Percentiles rank a stretch among this genome's conserved stretches.
Conservation (phyloP, 2,113 vertebrate species). For the Oreocharis arfaki region DNA sequence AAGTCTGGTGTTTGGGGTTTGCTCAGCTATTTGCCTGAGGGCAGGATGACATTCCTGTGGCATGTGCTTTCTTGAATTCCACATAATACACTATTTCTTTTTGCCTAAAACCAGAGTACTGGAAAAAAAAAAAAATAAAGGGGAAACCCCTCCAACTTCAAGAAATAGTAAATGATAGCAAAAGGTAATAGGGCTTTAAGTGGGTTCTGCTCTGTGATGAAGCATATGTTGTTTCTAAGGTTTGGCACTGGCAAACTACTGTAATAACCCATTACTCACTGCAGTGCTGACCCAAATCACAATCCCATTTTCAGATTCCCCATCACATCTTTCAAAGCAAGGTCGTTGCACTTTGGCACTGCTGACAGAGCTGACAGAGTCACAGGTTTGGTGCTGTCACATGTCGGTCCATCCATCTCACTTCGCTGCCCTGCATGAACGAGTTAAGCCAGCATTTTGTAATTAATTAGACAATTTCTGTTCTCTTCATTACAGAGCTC, state of each 20-base stretch:
- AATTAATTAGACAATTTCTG: constrained; percentile 4
- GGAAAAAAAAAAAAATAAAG: too few species aligned
- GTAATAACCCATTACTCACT: not conserved
- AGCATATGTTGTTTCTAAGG: not conserved
- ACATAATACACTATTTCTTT: not conserved
- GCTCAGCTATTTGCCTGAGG: constrained; percentile 52
- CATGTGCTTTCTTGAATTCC: constrained; percentile 63
- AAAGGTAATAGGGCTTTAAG: not conserved
- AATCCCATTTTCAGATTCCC: not conserved
- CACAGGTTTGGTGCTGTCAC: not conserved
- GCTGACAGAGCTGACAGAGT: not conserved
- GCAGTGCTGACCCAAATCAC: not conserved
- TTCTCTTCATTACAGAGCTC: not conserved
- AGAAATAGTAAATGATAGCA: not conserved
- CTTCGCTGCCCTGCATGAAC: not conserved
- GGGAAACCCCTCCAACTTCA: not conserved
- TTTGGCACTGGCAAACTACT: not conserved
- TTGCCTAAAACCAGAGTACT: not conserved
- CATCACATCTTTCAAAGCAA: not conserved
- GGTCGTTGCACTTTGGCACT: not conserved
- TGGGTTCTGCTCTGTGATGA: not conserved
- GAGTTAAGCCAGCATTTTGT: not conserved
- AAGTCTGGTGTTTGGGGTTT: constrained; percentile 45
- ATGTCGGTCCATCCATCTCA: not conserved
- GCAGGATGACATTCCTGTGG: constrained; percentile 59